A percentile compares a stretch with the other conserved stretches of the same genome.
phyloP scores from a whole-genome alignment of 2,113 vertebrate genomes.

The Dendropsophus ebraccatus region DNA sequence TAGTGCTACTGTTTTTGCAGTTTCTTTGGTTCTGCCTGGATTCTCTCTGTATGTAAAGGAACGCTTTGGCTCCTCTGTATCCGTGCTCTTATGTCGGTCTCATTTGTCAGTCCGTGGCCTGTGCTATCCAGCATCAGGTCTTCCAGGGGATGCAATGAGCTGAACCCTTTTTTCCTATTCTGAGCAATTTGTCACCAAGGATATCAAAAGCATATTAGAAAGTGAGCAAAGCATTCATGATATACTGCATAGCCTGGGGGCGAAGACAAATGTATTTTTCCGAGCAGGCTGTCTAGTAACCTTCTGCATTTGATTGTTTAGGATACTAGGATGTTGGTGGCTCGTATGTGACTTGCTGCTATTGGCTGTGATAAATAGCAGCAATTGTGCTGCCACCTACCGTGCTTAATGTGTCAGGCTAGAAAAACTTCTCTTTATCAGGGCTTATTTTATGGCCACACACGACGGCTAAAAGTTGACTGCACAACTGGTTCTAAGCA shows the following conservation, averaged over 20 bases:
- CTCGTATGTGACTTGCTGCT: conserved; percentile 10
- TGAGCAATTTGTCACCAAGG: conserved; percentile 24
- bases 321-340: conserved; percentile 23
- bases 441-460: conserved; percentile 28
- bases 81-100: background rate
- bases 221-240: conserved; percentile 41
- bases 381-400: conserved; percentile 31
- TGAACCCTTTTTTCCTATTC: background rate
- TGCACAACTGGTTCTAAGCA: background rate
- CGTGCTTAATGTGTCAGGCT: conserved; percentile 30
- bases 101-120: background rate
- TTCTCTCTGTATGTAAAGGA: too few relatives aligned
- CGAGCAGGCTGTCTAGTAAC: conserved; percentile 10
- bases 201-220: conserved; percentile 49
- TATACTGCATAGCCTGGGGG: conserved; percentile 9
- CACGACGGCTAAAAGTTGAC: background rate
- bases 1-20: too few relatives aligned
- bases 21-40: too few relatives aligned
- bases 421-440: conserved; percentile 26
- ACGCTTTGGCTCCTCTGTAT: background rate
- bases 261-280: conserved; percentile 30
- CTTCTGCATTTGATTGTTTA: conserved; percentile 13
- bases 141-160: background rate
- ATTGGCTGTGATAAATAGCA: conserved; percentile 26
- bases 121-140: background rate